Base-by-base conservation (phyloP, 1,140 invertebrate species). In the Elymnias hypermnestra region DNA sequence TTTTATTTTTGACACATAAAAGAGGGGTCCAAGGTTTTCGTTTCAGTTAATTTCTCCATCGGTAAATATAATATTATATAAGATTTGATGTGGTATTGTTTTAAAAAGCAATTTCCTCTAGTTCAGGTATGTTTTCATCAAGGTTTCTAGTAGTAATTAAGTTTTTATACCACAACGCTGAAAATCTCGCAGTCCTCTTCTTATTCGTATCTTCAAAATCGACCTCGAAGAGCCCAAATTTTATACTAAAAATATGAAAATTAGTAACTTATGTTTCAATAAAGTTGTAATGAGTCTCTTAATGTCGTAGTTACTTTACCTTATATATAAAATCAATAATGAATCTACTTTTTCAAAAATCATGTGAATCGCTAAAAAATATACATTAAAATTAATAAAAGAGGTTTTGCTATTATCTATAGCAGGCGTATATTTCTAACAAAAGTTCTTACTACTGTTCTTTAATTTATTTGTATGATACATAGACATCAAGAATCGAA, bases 221-320 rank as follows among this genome's bases (percentile, higher is more conserved):
- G 2, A 67, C 66, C 52, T 79, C 68, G 21, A 79, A 79, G 4
- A 79, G 56, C 5, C 75, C 75, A 39, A 76, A 79, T 51, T 74
- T 76, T 4, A 67, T 31, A 4, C 69, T 72, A 49, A 47, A 51
- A 51, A 2, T 8, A 40, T 17, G 28, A 5, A 40, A 15, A 39
- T 0, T n/a, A n/a, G 9, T 12, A 2, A 33, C 9, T 13, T 33
- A 12, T 33, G 8, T 33, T 33, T 9, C n/a, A 3, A 13, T 33
- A 10, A 13, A 12, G 9, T 12, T 13, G 10, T 13, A 3, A 2
- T 5, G 3, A 1, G 29, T n/a, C 3, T 8, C 15, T 39, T 23
- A 23, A 2, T n/a, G n/a, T n/a, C n/a, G n/a, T n/a, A n/a, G n/a
- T n/a, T n/a, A n/a, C n/a, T n/a, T n/a, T n/a, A n/a, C n/a, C n/a